Percentiles rank a stretch among this genome's conserved stretches.
Evolutionary conservation across 2,888 invertebrate genomes (phyloP).

Genomic region (Thelaira solivaga): DNA sequence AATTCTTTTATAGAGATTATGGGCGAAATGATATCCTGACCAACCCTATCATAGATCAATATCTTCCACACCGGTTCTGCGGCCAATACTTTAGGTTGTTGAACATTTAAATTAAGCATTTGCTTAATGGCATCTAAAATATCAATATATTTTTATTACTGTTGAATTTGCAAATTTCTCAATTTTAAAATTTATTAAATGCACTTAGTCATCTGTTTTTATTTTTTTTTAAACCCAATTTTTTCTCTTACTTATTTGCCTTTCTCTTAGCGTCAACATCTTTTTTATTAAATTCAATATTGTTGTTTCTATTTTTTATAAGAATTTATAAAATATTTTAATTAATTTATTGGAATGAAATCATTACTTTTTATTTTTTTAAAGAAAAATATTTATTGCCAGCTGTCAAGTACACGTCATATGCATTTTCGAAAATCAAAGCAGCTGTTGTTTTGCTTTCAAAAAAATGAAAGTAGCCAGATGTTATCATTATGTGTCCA

Average conservation of each 20-base stretch:
- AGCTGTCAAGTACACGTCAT: conserved; percentile 56
- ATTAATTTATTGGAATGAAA: conserved; percentile 57
- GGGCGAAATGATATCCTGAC: conserved; percentile 99
- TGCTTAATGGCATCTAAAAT: conserved; percentile 91
- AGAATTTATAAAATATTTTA: conserved; percentile 34
- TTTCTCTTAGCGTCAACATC: conserved; percentile 84
- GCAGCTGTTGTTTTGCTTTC: conserved; percentile 43
- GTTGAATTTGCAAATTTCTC: no score
- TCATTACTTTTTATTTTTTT: conserved; percentile 35
- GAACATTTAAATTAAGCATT: conserved; percentile 95
- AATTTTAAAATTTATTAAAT: background rate
- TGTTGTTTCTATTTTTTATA: background rate
- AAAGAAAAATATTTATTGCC: conserved; percentile 31
- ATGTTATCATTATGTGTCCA: background rate
- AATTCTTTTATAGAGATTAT: conserved; percentile 96
- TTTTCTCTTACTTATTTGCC: conserved; percentile 81
- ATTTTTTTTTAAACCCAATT: background rate
- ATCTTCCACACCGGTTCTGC: conserved; percentile 97
- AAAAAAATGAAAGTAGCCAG: conserved; percentile 3
- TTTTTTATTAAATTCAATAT: conserved; percentile 59
- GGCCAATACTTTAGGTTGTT: conserved; percentile 85
- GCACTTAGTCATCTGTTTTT: background rate
- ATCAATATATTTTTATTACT: background rate
- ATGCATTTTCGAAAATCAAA: conserved; percentile 50
- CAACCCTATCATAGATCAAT: conserved; percentile 95